These are phyloP conservation scores for Micrastur ruficollis DNA, from an alignment of 2,797 vertebrate genomes.

Conservation along the genomic window DNA sequence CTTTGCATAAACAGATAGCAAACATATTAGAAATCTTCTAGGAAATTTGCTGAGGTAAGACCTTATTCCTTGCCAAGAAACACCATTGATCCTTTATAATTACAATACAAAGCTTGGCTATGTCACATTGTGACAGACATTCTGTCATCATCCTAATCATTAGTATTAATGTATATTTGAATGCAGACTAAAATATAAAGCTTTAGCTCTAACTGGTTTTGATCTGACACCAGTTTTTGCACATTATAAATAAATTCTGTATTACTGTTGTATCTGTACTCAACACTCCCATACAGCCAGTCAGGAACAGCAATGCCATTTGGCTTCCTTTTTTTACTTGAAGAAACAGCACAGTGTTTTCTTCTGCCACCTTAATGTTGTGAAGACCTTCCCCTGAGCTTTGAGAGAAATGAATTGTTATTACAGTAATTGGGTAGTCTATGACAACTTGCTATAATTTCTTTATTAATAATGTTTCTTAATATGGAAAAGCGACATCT, in stretches of 20 bases:
- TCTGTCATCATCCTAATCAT: background rate
- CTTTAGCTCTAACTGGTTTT: background rate
- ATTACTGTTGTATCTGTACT: background rate
- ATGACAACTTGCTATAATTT: conserved; percentile 64
- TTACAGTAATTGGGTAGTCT: conserved; percentile 60
- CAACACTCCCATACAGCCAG: background rate
- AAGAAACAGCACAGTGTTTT: background rate
- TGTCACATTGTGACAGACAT: background rate
- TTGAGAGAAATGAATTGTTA: conserved; percentile 45
- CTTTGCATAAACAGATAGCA: background rate
- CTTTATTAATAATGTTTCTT: conserved; percentile 71
- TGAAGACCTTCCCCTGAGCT: conserved; percentile 40
- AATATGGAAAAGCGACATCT: conserved; percentile 56
- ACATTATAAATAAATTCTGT: background rate
- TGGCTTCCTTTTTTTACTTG: background rate
- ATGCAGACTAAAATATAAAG: background rate
- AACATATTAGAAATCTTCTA: background rate
- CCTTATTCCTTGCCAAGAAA: background rate
- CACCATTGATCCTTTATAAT: background rate
- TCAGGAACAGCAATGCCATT: background rate
- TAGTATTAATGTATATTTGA: background rate
- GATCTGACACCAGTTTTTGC: background rate
- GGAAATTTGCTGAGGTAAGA: background rate
- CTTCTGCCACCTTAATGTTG: background rate
- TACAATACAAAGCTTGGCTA: background rate